These are phyloP conservation scores for Cecidostiba fungosa DNA, from an alignment of 2,888 invertebrate species.

Conservation along the genomic window DNA sequence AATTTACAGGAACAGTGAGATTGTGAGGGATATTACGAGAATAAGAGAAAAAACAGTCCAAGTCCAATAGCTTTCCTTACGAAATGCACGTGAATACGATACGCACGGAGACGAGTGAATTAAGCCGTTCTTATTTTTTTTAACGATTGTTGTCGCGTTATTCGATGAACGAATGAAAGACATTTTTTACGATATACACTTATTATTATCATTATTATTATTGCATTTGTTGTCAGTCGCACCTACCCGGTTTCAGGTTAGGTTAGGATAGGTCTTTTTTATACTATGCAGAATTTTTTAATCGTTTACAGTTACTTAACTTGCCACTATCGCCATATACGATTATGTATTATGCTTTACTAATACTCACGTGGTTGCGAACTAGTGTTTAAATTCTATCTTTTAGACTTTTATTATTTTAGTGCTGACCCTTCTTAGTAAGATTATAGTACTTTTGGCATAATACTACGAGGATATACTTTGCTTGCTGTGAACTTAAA, in stretches of 20 bases:
- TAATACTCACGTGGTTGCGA: constrained; percentile 77
- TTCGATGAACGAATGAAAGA: constrained; percentile 50
- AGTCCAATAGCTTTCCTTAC: constrained; percentile 45
- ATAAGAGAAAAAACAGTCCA: constrained; percentile 54
- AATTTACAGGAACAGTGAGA: constrained; percentile 59
- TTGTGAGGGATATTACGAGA: constrained; percentile 53
- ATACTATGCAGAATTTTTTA: constrained; percentile 58
- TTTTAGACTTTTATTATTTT: constrained; percentile 48
- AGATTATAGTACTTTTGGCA: background rate
- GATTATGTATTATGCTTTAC: constrained; percentile 75
- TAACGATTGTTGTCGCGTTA: constrained; percentile 61
- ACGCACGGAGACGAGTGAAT: constrained; percentile 42
- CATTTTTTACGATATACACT: constrained; percentile 21
- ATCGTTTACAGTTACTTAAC: constrained; percentile 70
- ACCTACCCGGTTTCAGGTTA: constrained; percentile 71
- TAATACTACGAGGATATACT: background rate
- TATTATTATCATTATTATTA: constrained; percentile 41
- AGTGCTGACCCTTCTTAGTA: constrained; percentile 49
- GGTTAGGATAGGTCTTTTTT: constrained; percentile 64
- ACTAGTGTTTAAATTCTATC: constrained; percentile 68
- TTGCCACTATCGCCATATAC: constrained; percentile 70
- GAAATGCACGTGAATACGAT: constrained; percentile 36
- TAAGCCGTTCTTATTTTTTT: constrained; percentile 49
- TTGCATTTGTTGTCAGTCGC: constrained; percentile 72
- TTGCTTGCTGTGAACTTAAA: background rate